phyloP scores from a whole-genome alignment of 2,888 invertebrate species.

The Stramonita haemastoma region DNA sequence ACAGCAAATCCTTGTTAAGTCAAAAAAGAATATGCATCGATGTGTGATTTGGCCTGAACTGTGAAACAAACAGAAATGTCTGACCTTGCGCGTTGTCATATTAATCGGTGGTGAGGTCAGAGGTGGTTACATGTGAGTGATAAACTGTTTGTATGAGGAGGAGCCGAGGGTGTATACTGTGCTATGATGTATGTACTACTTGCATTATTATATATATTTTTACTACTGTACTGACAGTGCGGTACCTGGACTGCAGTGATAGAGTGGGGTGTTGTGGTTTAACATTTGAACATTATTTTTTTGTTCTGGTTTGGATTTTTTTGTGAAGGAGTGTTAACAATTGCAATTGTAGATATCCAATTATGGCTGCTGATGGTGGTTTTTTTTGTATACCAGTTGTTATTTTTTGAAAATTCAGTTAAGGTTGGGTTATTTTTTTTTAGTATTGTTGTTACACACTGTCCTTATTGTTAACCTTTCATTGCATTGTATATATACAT shows the following conservation, averaged over 20 bases:
- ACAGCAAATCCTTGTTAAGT: not conserved
- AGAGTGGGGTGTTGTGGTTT: too few species aligned
- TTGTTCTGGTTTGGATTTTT: too few species aligned
- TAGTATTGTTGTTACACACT: too few species aligned
- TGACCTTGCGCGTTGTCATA: not conserved
- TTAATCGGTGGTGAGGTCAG: not conserved
- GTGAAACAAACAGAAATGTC: not conserved
- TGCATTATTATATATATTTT: not conserved
- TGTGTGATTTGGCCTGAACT: not conserved
- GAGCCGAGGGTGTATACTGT: not conserved
- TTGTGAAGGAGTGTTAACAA: not conserved
- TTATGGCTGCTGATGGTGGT: not conserved
- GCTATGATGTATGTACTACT: not conserved
- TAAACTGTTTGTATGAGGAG: not conserved
- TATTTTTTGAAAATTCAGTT: too few species aligned
- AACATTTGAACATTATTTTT: too few species aligned
- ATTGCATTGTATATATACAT: too few species aligned
- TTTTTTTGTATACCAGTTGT: not conserved
- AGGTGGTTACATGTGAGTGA: not conserved
- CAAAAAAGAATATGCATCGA: not conserved
- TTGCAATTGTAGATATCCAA: not conserved
- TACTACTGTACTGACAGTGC: not conserved
- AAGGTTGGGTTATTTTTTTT: too few species aligned
- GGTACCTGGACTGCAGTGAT: not conserved
- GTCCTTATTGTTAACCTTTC: too few species aligned